Conservation (phyloP, 1,140 invertebrate species). For the Tetranychus urticae region DNA sequence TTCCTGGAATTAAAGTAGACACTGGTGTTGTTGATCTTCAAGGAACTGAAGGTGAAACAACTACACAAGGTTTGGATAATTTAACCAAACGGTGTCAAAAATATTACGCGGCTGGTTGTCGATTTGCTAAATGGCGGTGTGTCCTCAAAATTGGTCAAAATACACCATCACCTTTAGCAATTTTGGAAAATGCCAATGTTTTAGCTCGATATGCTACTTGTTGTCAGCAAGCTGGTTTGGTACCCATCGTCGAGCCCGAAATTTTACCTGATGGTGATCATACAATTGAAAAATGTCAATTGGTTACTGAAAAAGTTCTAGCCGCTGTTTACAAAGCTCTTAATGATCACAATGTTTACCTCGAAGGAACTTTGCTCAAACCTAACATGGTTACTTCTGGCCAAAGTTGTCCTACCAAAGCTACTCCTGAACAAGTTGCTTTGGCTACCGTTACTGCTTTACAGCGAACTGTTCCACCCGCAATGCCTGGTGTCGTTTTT, state of each 20-base stretch:
- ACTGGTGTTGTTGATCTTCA: slow-evolving; percentile 64
- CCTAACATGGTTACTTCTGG: slow-evolving; percentile 94
- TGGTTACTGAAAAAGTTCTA: slow-evolving; percentile 85
- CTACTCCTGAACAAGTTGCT: slow-evolving; percentile 43
- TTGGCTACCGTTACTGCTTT: slow-evolving; percentile 72
- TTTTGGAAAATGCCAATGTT: slow-evolving; percentile 83
- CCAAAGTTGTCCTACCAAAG: slow-evolving; percentile 41
- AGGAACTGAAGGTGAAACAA: slow-evolving; percentile 75
- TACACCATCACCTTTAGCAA: slow-evolving; percentile 66
- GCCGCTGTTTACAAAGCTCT: slow-evolving; percentile 91
- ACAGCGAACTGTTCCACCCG: slow-evolving; percentile 63
- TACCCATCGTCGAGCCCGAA: slow-evolving; percentile 94
- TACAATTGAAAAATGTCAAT: slow-evolving; percentile 69
- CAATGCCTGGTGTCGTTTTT: slow-evolving; percentile 75
- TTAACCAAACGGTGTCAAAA: slow-evolving; percentile 76
- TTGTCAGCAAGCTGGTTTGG: slow-evolving; percentile 69
- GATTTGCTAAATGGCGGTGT: slow-evolving; percentile 96
- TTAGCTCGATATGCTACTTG: slow-evolving; percentile 64
- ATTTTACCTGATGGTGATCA: slow-evolving; percentile 68
- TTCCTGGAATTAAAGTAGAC: slow-evolving; percentile 81
- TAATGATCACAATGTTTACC: slow-evolving; percentile 82
- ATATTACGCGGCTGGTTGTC: slow-evolving; percentile 93
- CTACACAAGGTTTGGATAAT: slow-evolving; percentile 91
- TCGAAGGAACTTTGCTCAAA: slow-evolving; percentile 91
- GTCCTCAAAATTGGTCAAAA: slow-evolving; percentile 77